Evolutionary conservation across 2,888 invertebrate genomes (phyloP), one percentile per base, ranked within the genome.

Genomic region (Erebia epiphron): DNA sequence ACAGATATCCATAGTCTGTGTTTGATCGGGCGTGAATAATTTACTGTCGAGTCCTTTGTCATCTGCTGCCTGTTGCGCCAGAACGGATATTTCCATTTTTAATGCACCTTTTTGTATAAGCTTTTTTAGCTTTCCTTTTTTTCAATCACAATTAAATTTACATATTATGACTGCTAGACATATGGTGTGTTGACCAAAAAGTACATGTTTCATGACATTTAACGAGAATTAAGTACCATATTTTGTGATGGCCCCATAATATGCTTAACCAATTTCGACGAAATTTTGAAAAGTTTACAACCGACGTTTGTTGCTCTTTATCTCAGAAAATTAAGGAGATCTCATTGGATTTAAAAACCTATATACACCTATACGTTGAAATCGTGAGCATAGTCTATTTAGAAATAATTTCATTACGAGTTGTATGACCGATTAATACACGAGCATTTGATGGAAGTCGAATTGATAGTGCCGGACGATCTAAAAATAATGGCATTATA

Each of bases 401-500:
- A 18, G 18, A 54, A 54, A 54, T 16, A 41, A n/a, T 60, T 61
- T 61, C 43, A 43, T 43, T 16, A 43, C 5, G 62, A 62, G 62
- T 62, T 62, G 61, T 62, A 49, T 49, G 62, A 62, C 46, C 46
- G 46, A 62, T 62, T 46, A 46, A 64, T 16, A 35, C 41, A 54
- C 16, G 16, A 5, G 16, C 16, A n/a, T 35, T 64, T 64, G 21
- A 63, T 58, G 52, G 41, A 60, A 50, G 62, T 14, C 21, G 41
- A 67, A 74, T 68, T 64, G 61, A 73, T 74, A 71, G 69, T 49
- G 26, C 63, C 68, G 54, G 54, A 11, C 70, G 18, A 21, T 67
- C 68, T 70, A 67, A 68, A 72, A 68, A 72, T 74, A 74, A 64
- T 50, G 41, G 49, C 66, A 70, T 68, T 58, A 57, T 50, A 68